A percentile compares a stretch with the other conserved stretches of the same genome.
These are phyloP conservation scores for Mellilla xanthometata DNA, from an alignment of 2,888 invertebrate genomes.

Conservation along the genomic window DNA sequence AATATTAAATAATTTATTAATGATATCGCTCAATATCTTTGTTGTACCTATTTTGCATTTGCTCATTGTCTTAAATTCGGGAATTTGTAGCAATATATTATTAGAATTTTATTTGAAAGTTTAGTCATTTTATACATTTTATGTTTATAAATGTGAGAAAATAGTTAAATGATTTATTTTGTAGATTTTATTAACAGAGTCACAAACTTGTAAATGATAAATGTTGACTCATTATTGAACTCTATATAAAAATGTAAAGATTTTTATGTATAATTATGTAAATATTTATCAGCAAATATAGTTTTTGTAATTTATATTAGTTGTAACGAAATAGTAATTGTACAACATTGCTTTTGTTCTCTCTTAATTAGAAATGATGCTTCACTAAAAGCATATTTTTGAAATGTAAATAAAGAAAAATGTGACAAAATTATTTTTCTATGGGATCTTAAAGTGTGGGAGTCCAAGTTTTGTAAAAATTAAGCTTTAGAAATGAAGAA, in stretches of 20 bases:
- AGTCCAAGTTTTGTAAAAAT: slow-evolving; percentile 42
- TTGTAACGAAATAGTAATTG: slow-evolving; percentile 39
- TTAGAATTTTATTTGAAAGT: slow-evolving; percentile 30
- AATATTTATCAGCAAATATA: slow-evolving; percentile 56
- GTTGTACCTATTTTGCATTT: slow-evolving; percentile 65
- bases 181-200: slow-evolving; percentile 21
- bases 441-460: slow-evolving; percentile 42
- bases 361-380: slow-evolving; percentile 11
- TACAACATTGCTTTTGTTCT: slow-evolving; percentile 26
- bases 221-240: slow-evolving; percentile 23
- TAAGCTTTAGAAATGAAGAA: slow-evolving; percentile 43
- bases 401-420: slow-evolving; percentile 62
- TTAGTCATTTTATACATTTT: slow-evolving; percentile 18
- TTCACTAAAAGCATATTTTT: slow-evolving; percentile 33
- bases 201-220: slow-evolving; percentile 31
- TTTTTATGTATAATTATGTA: slow-evolving; percentile 66
- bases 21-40: slow-evolving; percentile 49
- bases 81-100: slow-evolving; percentile 37
- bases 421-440: slow-evolving; percentile 66
- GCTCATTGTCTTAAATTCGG: slow-evolving; percentile 46
- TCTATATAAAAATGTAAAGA: slow-evolving; percentile 43
- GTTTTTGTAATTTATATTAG: slow-evolving; percentile 65
- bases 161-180: slow-evolving; percentile 33
- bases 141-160: slow-evolving; percentile 43
- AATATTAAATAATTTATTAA: slow-evolving; percentile 13